These are phyloP conservation scores for Kryptolebias ocellatus DNA, from an alignment of 2,797 vertebrate species.

Conservation along the genomic window DNA sequence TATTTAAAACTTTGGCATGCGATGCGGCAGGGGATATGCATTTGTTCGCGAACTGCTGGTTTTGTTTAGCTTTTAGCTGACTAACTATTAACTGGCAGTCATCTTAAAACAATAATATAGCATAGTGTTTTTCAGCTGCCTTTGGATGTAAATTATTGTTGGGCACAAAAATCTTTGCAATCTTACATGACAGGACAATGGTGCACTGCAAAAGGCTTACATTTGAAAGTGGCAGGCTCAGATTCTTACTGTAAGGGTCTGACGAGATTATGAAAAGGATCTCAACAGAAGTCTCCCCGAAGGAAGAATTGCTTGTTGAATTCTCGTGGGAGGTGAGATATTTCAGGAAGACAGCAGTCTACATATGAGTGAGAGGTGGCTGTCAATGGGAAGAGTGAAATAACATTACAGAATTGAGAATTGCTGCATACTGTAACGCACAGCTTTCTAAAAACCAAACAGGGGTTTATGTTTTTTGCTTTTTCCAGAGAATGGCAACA, in stretches of 20 bases:
- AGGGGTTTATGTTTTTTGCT: background rate
- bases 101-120: background rate
- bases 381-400: constrained; percentile 2
- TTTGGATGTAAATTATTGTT: background rate
- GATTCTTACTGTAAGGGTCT: constrained; percentile 9
- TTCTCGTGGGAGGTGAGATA: constrained; percentile 22
- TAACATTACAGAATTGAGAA: background rate
- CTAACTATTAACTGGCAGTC: background rate
- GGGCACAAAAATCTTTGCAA: background rate
- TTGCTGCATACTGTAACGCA: background rate
- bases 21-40: too few relatives aligned
- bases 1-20: too few relatives aligned
- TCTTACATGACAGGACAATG: background rate
- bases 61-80: background rate
- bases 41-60: too few relatives aligned
- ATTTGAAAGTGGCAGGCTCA: constrained; percentile 5
- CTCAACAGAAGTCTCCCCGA: background rate
- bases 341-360: constrained; percentile 9
- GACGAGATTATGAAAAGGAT: constrained; percentile 7
- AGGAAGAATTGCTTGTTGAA: constrained; percentile 5
- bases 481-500: constrained; percentile 9
- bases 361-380: constrained; percentile 5
- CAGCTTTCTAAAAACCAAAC: constrained; percentile 11
- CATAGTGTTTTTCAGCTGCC: too few relatives aligned
- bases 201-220: constrained; percentile 1